Base-by-base conservation (phyloP, 2,888 invertebrate genomes). In the Conchocele bisecta region DNA sequence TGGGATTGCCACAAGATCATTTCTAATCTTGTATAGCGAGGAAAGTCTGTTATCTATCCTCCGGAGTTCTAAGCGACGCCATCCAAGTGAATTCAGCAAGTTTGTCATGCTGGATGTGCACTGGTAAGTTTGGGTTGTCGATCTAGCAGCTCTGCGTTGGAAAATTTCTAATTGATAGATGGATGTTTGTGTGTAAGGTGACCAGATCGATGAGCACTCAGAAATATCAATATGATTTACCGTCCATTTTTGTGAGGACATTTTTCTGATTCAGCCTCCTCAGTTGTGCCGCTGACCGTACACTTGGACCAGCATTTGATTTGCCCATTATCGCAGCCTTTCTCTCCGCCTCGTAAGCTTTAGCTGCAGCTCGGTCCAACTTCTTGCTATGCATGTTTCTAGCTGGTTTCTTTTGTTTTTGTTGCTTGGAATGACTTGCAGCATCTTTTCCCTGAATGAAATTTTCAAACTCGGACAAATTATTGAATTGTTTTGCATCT, bases 401-500 rank as follows among this genome's bases (percentile, higher is more conserved):
- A 0, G 71, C 60, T 13, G 51, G 22, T 26, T 56, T 22, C 22
- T 54, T 29, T 37, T 65, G 54, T 37, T 33, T 28, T 13, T 50
- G 24, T 35, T 58, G 51, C 37, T 46, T 39, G 1, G 15, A 7
- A 7, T 56, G 54, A 13, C 53, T 61, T 22, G 60, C 67, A 6
- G 75, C 54, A 58, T 71, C 74, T 75, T 74, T 75, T 17, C 68
- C 69, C 59, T 70, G 31, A 31, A 77, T 28, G 51, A 65, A 79
- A 53, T 76, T 81, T 64, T 85, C 83, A 70, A 83, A 86, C 68
- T 81, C 80, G 15, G 82, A 82, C 0, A 87, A 31, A 71, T 83
- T 84, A 29, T 84, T 79, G 68, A 84, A 85, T 9, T 78, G 74
- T 48, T 63, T 77, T 33, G 82, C 80, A 24, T 73, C 60, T 57